Base-by-base conservation (phyloP, 1,140 invertebrate species). In the Musca domestica region DNA sequence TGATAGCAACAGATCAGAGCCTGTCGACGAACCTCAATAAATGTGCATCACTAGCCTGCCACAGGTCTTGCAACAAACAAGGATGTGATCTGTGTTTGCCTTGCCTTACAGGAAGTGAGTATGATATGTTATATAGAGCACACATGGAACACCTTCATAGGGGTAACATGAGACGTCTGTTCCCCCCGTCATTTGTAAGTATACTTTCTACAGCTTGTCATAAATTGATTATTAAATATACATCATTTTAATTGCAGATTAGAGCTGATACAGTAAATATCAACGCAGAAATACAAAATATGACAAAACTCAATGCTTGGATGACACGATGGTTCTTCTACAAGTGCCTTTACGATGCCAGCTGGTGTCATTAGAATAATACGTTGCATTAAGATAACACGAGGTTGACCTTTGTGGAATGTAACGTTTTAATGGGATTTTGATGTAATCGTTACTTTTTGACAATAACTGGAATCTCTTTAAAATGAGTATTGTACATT, bases 81-180 rank as follows among this genome's bases (percentile, higher is more conserved):
- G 83, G 90, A n/a, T 98, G 95, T 77, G 84, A 86, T 61, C 76
- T 96, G 0, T 98, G 96, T 78, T 86, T 85, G 66, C 86, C 87
- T 0, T 98, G 95, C 79, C 83, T 95, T 17, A 87, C 83, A n/a
- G 71, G 83, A 10, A 86, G 88, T 51, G 83, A 87, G 22, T 84
- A 85, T 70, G 71, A 81, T 61, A 70, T 71, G 27, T 81, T 97
- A 0, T 82, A 87, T 54, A 82, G 86, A 68, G 91, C 93, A 0
- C 91, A 92, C 76, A 83, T 86, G 46, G 95, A 98, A 75, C 91
- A 95, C 80, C 80, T 91, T 1, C 90, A 92, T 76, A 87, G 87
- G 74, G 89, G 90, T 66, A 89, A 91, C 71, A 94, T 90, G 80
- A 88, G 88, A 77, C 85, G 95, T 74, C 84, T 97, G 20, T 90